Conservation (phyloP, 2,113 vertebrate species). For the Zosterops japonicus region DNA sequence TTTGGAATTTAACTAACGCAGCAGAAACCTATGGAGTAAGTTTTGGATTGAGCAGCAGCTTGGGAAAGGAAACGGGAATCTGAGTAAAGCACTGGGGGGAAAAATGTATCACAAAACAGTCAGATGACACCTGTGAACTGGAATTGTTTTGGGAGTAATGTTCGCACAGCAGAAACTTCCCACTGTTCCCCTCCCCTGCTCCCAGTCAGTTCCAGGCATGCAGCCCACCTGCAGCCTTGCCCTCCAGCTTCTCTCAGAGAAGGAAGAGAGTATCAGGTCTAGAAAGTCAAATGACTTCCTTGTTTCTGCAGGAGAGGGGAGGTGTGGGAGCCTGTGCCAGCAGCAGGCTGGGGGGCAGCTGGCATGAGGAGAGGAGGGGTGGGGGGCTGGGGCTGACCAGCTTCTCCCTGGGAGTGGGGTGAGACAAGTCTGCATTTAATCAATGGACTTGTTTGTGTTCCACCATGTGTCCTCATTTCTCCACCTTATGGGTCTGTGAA, state of each 20-base stretch:
- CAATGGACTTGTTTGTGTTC: not conserved
- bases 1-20: not conserved
- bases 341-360: not conserved
- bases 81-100: not conserved
- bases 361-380: not conserved
- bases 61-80: not conserved
- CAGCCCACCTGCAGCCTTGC: not conserved
- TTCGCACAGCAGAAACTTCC: not conserved
- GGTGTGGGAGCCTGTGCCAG: not conserved
- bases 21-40: not conserved
- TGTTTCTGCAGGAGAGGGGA: not conserved
- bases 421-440: not conserved
- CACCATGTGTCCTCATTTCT: rapidly evolving
- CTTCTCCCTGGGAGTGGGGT: not conserved
- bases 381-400: not conserved
- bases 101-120: not conserved
- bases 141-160: not conserved
- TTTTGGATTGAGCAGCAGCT: not conserved
- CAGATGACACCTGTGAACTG: not conserved
- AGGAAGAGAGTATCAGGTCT: not conserved
- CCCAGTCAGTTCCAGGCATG: not conserved
- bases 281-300: not conserved
- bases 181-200: not conserved
- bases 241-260: not conserved
- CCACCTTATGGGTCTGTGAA: rapidly evolving